Evolutionary conservation across 2,888 invertebrate species (phyloP), one percentile per base, ranked within the genome.

Genomic region (Brenthis daphne): DNA sequence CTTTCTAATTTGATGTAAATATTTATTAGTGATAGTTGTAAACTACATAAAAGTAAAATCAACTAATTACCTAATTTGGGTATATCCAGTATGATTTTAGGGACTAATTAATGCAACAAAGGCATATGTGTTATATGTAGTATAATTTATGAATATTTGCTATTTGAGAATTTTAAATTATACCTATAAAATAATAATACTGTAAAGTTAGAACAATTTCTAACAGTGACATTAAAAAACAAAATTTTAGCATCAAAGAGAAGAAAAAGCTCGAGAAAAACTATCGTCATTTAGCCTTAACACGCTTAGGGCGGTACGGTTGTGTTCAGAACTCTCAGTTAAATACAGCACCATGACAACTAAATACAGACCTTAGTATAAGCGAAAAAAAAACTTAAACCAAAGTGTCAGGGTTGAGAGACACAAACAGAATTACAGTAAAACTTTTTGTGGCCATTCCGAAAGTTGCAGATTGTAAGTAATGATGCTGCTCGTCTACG

Each of bases 401-500:
- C 54, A 24, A 13, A 51, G 51, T 65, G 16, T 33, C 13, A 24
- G 37, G 29, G 37, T 43, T 29, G 16, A 64, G 64, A 37, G 50
- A 65, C 67, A 67, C 67, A 70, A 72, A 72, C 72, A 65, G 57
- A 72, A 72, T 72, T 72, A 72, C 63, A 63, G 70, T 57, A 68
- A 68, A 72, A 72, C 58, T 72, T 72, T 72, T 70, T 67, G 72
- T 65, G 72, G 70, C 67, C 67, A 54, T 71, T 64, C 51, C 71
- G 24, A 69, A 72, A 70, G 65, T 72, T 72, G 63, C 72, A 70
- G 70, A 70, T 72, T 70, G 70, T 70, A 70, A 65, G 67, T 68
- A 70, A 72, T 72, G 72, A 70, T 72, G 66, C 58, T 56, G 72
- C 63, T 63, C 65, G 69, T 58, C 58, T 51, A 60, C 65, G 50